Evolutionary conservation across 2,113 vertebrate species (phyloP).

Genomic region (Sebastes fasciatus): DNA sequence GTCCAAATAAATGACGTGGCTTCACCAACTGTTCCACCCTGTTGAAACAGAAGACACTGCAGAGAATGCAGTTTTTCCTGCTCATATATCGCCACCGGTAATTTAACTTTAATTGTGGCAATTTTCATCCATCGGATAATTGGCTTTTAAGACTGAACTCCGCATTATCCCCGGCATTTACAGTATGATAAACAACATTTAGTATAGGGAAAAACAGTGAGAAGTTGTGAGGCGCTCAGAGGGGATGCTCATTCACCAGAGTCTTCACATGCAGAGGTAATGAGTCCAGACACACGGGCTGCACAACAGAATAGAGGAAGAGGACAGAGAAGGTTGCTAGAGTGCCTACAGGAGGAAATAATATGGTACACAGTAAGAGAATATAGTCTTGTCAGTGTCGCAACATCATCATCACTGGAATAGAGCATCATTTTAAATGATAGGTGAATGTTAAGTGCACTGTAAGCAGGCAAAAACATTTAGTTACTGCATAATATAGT

Average conservation of each 20-base stretch:
- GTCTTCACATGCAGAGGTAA: not conserved
- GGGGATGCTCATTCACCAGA: not conserved
- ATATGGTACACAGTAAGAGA: not conserved
- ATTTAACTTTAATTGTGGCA: slow-evolving; percentile 18
- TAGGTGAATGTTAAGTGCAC: not conserved
- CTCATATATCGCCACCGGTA: not conserved
- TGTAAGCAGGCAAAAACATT: not conserved
- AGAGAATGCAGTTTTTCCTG: not conserved
- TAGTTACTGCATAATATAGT: slow-evolving; percentile 1
- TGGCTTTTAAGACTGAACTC: slow-evolving; percentile 3
- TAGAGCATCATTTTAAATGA: not conserved
- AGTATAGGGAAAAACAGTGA: not conserved
- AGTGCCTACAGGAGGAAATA: not conserved
- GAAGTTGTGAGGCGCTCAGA: not conserved
- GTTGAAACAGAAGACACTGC: not conserved
- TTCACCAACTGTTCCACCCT: not conserved
- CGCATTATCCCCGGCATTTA: not conserved
- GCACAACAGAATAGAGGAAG: not conserved
- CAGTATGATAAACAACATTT: slow-evolving; percentile 19
- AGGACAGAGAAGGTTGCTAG: not conserved
- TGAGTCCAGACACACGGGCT: not conserved
- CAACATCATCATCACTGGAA: not conserved
- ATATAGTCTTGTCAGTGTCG: too few species aligned
- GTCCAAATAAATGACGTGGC: not conserved
- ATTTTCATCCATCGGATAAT: slow-evolving; percentile 16